A percentile compares a stretch with the other conserved stretches of the same genome.
phyloP scores from a whole-genome alignment of 2,797 vertebrate genomes.

The Girardinus metallicus region DNA sequence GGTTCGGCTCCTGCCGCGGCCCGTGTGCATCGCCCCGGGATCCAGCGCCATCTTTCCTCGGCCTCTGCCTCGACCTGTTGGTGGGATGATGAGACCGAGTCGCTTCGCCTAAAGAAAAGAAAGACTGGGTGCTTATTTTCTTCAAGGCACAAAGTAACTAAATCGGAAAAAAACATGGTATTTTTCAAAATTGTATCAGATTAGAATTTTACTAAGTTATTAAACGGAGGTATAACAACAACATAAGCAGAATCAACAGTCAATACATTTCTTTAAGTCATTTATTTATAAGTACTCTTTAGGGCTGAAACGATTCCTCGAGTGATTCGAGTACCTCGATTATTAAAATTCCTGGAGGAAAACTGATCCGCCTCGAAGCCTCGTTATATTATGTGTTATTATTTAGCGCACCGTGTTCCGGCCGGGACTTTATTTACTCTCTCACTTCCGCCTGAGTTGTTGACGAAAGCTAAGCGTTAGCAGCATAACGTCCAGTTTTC shows the following conservation, averaged over 20 bases:
- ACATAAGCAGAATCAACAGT: background rate
- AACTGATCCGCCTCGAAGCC: no score
- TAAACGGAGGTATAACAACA: background rate
- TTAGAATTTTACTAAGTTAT: background rate
- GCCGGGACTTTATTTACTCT: no score
- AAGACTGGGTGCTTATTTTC: background rate
- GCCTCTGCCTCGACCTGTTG: constrained; percentile 83
- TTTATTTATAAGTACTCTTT: background rate
- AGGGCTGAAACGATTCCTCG: no score
- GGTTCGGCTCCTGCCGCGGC: constrained; percentile 87
- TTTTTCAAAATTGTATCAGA: background rate
- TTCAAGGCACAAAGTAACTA: background rate
- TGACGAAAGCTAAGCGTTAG: no score
- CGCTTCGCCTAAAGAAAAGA: constrained; percentile 85
- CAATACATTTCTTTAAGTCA: no score
- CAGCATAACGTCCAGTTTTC: no score
- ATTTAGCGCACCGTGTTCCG: no score
- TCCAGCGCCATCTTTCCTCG: constrained; percentile 86
- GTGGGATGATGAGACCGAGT: constrained; percentile 89
- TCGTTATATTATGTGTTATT: no score
- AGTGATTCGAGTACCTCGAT: no score
- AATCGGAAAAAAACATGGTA: background rate
- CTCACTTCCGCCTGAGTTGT: no score
- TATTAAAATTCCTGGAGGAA: no score
- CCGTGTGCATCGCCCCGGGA: constrained; percentile 78